phyloP scores from a whole-genome alignment of 1,140 invertebrate species.

The Portunus trituberculatus region DNA sequence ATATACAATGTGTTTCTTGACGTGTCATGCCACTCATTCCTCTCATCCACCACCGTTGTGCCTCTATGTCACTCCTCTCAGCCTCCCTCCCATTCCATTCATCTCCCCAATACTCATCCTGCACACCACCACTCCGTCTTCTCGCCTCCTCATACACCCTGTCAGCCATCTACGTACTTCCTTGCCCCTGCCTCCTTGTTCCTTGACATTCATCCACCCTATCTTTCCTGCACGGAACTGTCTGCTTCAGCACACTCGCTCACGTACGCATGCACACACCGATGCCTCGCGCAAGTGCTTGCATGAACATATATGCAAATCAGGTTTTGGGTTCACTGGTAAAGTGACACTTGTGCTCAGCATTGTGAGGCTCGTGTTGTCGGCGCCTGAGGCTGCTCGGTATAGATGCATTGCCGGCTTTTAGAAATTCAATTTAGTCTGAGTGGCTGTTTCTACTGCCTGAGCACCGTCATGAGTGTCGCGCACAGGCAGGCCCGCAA shows the following conservation, averaged over 20 bases:
- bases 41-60: neutral
- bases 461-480: neutral
- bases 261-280: constrained; percentile 15
- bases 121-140: neutral
- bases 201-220: neutral
- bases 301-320: constrained; percentile 44
- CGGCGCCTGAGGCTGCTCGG: neutral
- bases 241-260: neutral
- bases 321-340: neutral
- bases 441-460: neutral
- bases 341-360: constrained; percentile 35
- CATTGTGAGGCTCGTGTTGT: neutral
- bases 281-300: neutral
- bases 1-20: neutral
- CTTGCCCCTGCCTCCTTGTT: neutral
- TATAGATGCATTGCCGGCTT: constrained; percentile 33
- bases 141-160: neutral
- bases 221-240: neutral
- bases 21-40: neutral
- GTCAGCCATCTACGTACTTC: neutral
- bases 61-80: neutral
- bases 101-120: neutral
- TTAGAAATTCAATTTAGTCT: constrained; percentile 16
- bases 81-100: neutral
- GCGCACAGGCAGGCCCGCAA: neutral